phyloP scores from a whole-genome alignment of 2,888 invertebrate species.

The Tortricodes alternella region DNA sequence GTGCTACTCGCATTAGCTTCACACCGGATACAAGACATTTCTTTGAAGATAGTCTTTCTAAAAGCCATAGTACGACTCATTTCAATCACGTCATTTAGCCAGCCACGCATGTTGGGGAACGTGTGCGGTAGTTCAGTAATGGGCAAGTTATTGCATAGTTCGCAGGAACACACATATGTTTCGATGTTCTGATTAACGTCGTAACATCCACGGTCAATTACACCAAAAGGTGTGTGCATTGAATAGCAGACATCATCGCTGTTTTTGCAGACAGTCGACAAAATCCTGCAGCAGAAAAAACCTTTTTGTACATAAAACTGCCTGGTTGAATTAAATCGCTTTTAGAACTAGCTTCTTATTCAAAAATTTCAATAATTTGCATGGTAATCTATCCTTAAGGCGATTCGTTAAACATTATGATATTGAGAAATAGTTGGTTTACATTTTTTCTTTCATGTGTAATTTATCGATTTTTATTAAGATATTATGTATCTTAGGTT shows the following conservation, averaged over 20 bases:
- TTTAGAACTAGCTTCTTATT: too few relatives aligned
- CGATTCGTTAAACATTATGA: too few relatives aligned
- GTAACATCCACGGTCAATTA: slow-evolving; percentile 66
- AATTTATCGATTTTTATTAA: too few relatives aligned
- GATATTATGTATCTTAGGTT: too few relatives aligned
- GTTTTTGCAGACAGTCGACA: slow-evolving; percentile 50
- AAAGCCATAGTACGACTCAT: slow-evolving; percentile 57
- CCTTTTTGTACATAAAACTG: too few relatives aligned
- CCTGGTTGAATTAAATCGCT: too few relatives aligned
- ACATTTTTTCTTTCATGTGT: too few relatives aligned
- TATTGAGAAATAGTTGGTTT: too few relatives aligned
- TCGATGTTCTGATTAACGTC: slow-evolving; percentile 57
- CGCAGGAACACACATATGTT: slow-evolving; percentile 66
- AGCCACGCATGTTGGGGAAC: slow-evolving; percentile 56
- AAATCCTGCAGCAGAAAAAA: slow-evolving; percentile 50
- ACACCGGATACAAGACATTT: slow-evolving; percentile 66
- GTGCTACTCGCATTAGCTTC: slow-evolving; percentile 55
- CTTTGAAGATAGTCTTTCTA: slow-evolving; percentile 57
- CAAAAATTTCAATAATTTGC: too few relatives aligned
- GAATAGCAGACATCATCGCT: slow-evolving; percentile 64
- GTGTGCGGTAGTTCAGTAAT: slow-evolving; percentile 64
- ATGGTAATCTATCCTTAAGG: too few relatives aligned
- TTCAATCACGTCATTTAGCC: slow-evolving; percentile 65
- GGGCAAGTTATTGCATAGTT: slow-evolving; percentile 67
- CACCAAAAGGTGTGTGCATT: slow-evolving; percentile 68